These are phyloP conservation scores for Chromis chromis DNA, from an alignment of 2,797 vertebrate species.

Conservation along the genomic window DNA sequence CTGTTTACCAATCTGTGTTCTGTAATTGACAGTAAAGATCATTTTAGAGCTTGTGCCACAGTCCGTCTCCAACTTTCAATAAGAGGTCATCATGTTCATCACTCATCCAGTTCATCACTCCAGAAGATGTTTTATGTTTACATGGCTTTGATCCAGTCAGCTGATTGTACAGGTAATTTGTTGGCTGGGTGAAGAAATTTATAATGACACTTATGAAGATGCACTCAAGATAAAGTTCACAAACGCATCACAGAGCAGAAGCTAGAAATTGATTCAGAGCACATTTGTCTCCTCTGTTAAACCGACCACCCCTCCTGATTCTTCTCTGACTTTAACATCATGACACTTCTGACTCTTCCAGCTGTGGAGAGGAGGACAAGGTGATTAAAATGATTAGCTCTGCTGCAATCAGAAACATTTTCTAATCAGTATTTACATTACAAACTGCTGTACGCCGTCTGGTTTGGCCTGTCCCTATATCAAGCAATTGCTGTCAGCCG, in stretches of 20 bases:
- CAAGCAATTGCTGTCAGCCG: conserved; percentile 28
- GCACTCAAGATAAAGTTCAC: background rate
- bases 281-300: conserved; percentile 12
- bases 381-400: conserved; percentile 16
- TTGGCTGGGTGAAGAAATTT: conserved; percentile 9
- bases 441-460: conserved; percentile 29
- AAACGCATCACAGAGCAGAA: background rate
- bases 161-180: conserved; percentile 6
- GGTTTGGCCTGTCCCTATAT: conserved; percentile 27
- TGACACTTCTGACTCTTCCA: conserved; percentile 1
- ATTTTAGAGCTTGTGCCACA: background rate
- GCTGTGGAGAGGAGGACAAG: background rate
- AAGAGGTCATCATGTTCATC: background rate
- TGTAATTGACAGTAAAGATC: background rate
- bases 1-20: conserved; percentile 37
- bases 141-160: conserved; percentile 20
- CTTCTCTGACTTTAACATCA: background rate
- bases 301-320: conserved; percentile 21
- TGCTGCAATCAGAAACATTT: background rate
- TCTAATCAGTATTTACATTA: conserved; percentile 29
- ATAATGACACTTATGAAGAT: background rate
- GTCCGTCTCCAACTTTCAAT: background rate
- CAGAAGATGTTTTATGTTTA: conserved; percentile 35
- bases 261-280: background rate
- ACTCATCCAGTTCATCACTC: conserved; percentile 1